A percentile compares a stretch with the other conserved stretches of the same genome.
Evolutionary conservation across 2,888 invertebrate genomes (phyloP).

Genomic region (Unio delphinus): DNA sequence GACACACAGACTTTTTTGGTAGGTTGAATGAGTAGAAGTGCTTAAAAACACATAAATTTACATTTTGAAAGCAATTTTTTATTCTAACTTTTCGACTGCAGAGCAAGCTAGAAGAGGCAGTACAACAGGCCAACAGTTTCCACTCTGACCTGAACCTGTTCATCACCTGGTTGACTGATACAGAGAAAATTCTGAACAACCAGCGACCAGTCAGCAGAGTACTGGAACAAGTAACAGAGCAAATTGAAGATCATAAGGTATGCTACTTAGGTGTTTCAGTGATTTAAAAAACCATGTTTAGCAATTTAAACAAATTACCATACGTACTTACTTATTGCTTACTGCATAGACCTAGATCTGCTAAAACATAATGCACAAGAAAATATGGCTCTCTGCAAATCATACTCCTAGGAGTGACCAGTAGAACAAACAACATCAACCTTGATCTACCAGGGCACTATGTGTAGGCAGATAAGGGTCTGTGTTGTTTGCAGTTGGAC

Average conservation of each 20-base stretch:
- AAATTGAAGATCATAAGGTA: slow-evolving; percentile 93
- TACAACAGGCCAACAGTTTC: slow-evolving; percentile 95
- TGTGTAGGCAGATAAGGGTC: too few species aligned
- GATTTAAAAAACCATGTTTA: background rate
- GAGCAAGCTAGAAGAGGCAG: slow-evolving; percentile 96
- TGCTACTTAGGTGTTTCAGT: background rate
- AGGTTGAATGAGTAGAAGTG: background rate
- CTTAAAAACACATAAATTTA: background rate
- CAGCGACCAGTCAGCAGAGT: slow-evolving; percentile 94
- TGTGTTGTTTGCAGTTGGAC: too few species aligned
- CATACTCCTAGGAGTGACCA: too few species aligned
- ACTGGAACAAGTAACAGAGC: slow-evolving; percentile 90
- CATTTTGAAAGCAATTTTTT: background rate
- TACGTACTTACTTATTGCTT: too few species aligned
- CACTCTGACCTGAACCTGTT: slow-evolving; percentile 95
- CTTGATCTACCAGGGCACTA: too few species aligned
- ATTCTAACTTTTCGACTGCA: slow-evolving; percentile 34
- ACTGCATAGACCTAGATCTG: too few species aligned
- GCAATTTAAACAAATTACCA: too few species aligned
- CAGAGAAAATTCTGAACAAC: slow-evolving; percentile 90
- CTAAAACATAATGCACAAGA: too few species aligned
- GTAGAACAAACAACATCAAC: too few species aligned
- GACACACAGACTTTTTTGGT: background rate
- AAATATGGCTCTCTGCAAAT: too few species aligned
- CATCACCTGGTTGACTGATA: slow-evolving; percentile 95